A percentile compares a stretch with the other conserved stretches of the same genome.
Conservation (phyloP, 2,797 vertebrate species). For the Simalia tracyae region DNA sequence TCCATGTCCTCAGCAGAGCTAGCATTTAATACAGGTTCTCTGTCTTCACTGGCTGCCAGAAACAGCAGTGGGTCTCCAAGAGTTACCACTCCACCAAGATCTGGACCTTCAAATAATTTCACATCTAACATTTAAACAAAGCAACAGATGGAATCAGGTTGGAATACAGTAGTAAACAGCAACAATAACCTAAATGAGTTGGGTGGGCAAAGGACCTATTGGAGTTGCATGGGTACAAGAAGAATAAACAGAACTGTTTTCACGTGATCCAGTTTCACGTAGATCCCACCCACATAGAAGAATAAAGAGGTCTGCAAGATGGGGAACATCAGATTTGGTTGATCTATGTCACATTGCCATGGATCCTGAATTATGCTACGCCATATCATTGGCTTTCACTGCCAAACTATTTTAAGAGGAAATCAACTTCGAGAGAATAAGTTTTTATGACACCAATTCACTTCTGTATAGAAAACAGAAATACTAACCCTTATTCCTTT, state of each 20-base stretch:
- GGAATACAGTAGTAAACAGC: neutral
- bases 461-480: neutral
- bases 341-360: neutral
- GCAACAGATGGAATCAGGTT: conserved; percentile 18
- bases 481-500: neutral
- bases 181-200: neutral
- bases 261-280: neutral
- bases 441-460: neutral
- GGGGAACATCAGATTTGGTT: neutral
- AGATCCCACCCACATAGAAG: neutral
- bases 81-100: conserved; percentile 76
- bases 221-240: neutral
- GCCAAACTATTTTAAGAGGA: neutral
- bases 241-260: neutral
- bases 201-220: neutral
- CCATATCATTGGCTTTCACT: neutral
- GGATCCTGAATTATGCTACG: neutral
- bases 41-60: conserved; percentile 57
- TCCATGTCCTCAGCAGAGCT: conserved; percentile 61
- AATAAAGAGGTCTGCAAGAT: neutral
- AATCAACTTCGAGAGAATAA: neutral
- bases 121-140: conserved; percentile 65
- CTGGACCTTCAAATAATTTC: conserved; percentile 81
- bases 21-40: neutral
- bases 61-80: conserved; percentile 78